A percentile compares a stretch with the other conserved stretches of the same genome.
phyloP scores from a whole-genome alignment of 2,888 invertebrate species.

The Lutraria lutraria region DNA sequence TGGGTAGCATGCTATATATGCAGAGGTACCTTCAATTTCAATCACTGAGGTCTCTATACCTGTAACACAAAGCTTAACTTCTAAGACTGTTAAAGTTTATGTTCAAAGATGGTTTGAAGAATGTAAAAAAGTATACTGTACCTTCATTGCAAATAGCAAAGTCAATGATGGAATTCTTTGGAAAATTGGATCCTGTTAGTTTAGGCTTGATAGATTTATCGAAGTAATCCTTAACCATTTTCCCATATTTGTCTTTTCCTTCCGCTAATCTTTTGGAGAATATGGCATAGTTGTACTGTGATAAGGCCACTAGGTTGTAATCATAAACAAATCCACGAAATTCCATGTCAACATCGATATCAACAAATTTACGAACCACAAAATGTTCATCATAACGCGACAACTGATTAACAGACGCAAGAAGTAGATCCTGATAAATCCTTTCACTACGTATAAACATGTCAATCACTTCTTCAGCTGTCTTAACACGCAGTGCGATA shows the following conservation, averaged over 20 bases:
- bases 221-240: constrained; percentile 71
- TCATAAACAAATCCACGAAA: constrained; percentile 81
- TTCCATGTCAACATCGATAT: constrained; percentile 82
- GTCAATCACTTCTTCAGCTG: constrained; percentile 76
- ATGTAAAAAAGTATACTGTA: constrained; percentile 33
- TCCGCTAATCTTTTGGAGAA: constrained; percentile 73
- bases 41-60: too few relatives aligned
- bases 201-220: constrained; percentile 69
- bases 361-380: constrained; percentile 78
- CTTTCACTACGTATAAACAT: constrained; percentile 80
- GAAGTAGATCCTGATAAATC: constrained; percentile 80
- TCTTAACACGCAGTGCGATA: constrained; percentile 73
- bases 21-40: too few relatives aligned
- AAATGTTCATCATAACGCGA: constrained; percentile 79
- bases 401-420: constrained; percentile 76
- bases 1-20: too few relatives aligned
- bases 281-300: constrained; percentile 82
- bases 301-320: constrained; percentile 74
- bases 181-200: constrained; percentile 67
- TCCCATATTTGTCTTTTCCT: constrained; percentile 65
- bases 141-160: constrained; percentile 79
- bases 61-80: too few relatives aligned
- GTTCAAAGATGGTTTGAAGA: too few relatives aligned
- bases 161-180: constrained; percentile 77
- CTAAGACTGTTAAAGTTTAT: too few relatives aligned